Conservation (phyloP, 30 jellyfish, hydroid and myxozoan genomes). For the Aurelia sp. region DNA sequence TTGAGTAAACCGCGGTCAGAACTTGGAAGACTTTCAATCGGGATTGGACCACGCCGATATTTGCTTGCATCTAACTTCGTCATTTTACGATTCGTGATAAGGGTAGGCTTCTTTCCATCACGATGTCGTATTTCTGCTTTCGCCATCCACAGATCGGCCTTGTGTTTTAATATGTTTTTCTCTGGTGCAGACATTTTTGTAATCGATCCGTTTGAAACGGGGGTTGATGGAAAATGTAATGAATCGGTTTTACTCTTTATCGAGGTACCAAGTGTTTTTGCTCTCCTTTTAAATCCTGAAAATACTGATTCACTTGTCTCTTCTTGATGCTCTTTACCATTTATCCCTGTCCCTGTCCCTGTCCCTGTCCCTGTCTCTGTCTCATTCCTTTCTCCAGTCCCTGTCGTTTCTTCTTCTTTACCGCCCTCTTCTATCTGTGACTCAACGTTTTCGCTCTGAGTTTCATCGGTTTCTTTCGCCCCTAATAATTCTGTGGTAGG, state of each 20-base stretch:
- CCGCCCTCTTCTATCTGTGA: not conserved
- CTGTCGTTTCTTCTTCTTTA: not conserved
- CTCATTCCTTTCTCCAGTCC: not conserved
- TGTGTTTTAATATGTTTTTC: not conserved
- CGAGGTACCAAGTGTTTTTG: not conserved
- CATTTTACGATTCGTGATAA: conserved; percentile 8
- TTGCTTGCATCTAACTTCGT: conserved; percentile 24
- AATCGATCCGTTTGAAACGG: no score
- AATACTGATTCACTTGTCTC: not conserved
- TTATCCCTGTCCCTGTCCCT: not conserved
- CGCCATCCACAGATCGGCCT: not conserved
- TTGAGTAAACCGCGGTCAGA: conserved; percentile 11
- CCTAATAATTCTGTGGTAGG: no score
- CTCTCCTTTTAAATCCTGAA: not conserved
- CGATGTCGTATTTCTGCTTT: not conserved
- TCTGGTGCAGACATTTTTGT: no score
- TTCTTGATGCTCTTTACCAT: no score
- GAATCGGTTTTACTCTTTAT: no score
- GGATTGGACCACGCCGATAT: conserved; percentile 71
- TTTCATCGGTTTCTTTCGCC: not conserved
- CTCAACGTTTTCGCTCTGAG: not conserved
- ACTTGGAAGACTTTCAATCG: conserved; percentile 46
- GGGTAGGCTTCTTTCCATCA: not conserved
- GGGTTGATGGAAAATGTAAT: no score
- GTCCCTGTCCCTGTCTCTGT: not conserved